phyloP scores from a whole-genome alignment of 2,888 invertebrate species.

The Slavum lentiscoides region DNA sequence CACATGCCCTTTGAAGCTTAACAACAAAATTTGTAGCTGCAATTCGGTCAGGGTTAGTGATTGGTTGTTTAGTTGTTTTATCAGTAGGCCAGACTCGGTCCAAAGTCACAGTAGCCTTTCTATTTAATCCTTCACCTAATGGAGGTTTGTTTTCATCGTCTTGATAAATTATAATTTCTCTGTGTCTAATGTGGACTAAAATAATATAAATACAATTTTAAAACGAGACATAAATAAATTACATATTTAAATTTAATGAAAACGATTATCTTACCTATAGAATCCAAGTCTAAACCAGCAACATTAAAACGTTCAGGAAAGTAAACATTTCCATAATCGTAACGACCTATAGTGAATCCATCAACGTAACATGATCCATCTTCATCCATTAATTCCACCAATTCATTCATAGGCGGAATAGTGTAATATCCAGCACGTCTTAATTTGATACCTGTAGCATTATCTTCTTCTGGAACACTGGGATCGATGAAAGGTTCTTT shows the following conservation, averaged over 20 bases:
- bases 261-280: slow-evolving; percentile 66
- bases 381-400: slow-evolving; percentile 72
- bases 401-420: slow-evolving; percentile 80
- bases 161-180: slow-evolving; percentile 94
- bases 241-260: neutral
- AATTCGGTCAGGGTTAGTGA: slow-evolving; percentile 79
- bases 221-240: neutral
- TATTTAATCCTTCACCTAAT: slow-evolving; percentile 83
- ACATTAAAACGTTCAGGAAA: slow-evolving; percentile 85
- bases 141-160: slow-evolving; percentile 86
- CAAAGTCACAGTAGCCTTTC: slow-evolving; percentile 86
- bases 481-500: slow-evolving; percentile 37
- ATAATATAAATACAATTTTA: slow-evolving; percentile 53
- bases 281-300: slow-evolving; percentile 81
- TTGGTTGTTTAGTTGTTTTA: slow-evolving; percentile 76
- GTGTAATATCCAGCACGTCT: slow-evolving; percentile 87
- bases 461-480: slow-evolving; percentile 60
- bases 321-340: slow-evolving; percentile 87
- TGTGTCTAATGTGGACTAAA: slow-evolving; percentile 86
- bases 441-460: slow-evolving; percentile 77
- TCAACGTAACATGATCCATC: slow-evolving; percentile 82
- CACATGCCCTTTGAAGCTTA: slow-evolving; percentile 80
- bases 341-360: slow-evolving; percentile 84
- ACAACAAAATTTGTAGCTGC: slow-evolving; percentile 81
- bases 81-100: slow-evolving; percentile 94